Evolutionary conservation across 2,888 invertebrate genomes (phyloP).

Genomic region (Salpingus planirostris): DNA sequence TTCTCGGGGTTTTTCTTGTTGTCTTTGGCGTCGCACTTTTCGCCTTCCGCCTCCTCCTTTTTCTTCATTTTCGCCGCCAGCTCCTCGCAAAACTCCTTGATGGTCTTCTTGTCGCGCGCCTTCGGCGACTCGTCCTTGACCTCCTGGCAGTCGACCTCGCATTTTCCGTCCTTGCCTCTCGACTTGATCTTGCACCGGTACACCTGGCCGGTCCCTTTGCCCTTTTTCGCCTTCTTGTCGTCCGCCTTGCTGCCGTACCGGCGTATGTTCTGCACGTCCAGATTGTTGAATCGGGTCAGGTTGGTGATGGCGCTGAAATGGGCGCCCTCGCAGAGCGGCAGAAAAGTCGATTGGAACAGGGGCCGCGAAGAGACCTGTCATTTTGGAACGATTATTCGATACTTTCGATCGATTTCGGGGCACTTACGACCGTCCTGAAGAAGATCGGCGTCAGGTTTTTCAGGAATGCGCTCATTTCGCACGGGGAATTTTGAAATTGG

Average conservation of each 20-base stretch:
- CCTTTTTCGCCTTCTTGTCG: no score
- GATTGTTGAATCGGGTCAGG: no score
- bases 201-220: no score
- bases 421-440: slow-evolving; percentile 7
- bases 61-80: neutral
- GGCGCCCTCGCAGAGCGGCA: slow-evolving; percentile 3
- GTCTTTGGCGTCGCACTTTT: neutral
- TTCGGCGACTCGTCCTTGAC: no score
- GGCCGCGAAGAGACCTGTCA: slow-evolving; percentile 9
- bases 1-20: neutral
- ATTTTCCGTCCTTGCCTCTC: no score
- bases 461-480: slow-evolving; percentile 7
- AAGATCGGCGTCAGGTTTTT: slow-evolving; percentile 8
- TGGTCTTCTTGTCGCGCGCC: no score
- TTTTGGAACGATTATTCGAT: neutral
- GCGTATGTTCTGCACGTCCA: no score
- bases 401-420: no score
- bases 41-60: neutral
- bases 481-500: slow-evolving; percentile 7
- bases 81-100: neutral
- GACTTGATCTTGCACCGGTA: no score
- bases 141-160: no score
- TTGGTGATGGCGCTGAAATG: no score
- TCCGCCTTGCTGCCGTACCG: no score
- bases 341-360: slow-evolving; percentile 5